Conservation (phyloP, 2,113 vertebrate species). For the Hypocryptadius cinnamomeus region DNA sequence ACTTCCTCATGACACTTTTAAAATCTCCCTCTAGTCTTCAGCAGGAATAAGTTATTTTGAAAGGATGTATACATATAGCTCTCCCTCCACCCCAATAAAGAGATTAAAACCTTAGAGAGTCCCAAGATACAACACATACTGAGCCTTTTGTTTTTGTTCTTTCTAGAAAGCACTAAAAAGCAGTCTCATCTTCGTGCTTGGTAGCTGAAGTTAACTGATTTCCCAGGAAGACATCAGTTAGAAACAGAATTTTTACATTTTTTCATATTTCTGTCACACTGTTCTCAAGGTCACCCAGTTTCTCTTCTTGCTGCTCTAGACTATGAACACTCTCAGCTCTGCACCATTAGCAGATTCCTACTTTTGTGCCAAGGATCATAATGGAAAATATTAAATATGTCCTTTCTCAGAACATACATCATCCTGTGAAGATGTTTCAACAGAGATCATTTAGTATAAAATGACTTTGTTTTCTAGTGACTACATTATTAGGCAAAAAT, state of each 20-base stretch:
- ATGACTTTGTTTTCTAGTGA: neutral
- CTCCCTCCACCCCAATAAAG: neutral
- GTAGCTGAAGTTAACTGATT: neutral
- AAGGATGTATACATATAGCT: neutral
- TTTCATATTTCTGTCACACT: neutral
- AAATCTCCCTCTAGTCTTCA: neutral
- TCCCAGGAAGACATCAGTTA: neutral
- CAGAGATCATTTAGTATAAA: neutral
- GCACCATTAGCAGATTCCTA: neutral
- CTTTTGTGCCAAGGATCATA: slow-evolving; percentile 16
- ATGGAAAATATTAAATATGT: slow-evolving; percentile 38
- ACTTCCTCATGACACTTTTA: neutral
- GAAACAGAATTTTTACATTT: neutral
- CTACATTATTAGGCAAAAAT: neutral
- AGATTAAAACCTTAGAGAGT: neutral
- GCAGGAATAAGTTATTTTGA: neutral
- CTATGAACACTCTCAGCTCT: neutral
- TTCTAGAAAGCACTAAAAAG: neutral
- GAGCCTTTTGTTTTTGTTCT: neutral
- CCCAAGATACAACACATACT: neutral
- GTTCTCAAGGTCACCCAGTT: neutral
- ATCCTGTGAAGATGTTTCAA: neutral
- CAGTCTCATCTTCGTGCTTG: neutral
- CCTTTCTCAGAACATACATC: neutral
- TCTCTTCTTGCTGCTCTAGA: neutral